Percentiles rank a stretch among this genome's conserved stretches.
phyloP scores from a whole-genome alignment of 2,888 invertebrate species.

The Salticus scenicus region DNA sequence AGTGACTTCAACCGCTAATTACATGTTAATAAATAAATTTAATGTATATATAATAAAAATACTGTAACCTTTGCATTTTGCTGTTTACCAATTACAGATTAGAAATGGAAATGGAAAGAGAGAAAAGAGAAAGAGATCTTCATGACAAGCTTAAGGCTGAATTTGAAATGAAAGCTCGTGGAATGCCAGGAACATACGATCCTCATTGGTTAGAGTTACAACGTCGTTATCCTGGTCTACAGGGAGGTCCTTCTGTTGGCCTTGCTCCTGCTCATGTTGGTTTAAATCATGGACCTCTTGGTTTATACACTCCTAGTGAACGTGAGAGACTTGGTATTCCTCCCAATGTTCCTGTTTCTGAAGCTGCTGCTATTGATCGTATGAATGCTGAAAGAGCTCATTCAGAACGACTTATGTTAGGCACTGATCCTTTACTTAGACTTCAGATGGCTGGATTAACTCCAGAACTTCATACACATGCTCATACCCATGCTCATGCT shows the following conservation, averaged over 20 bases:
- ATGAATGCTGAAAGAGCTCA: conserved; percentile 74
- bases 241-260: conserved; percentile 64
- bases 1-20: no score
- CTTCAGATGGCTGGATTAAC: conserved; percentile 93
- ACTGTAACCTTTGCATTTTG: no score
- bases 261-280: conserved; percentile 77
- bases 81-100: conserved; percentile 74
- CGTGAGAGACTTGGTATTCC: conserved; percentile 82
- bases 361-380: conserved; percentile 70
- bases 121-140: conserved; percentile 82
- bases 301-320: conserved; percentile 82
- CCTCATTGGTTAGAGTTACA: conserved; percentile 91
- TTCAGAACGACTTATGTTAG: conserved; percentile 87
- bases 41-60: no score
- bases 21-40: no score
- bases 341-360: conserved; percentile 72
- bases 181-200: conserved; percentile 77
- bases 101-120: conserved; percentile 82
- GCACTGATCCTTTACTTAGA: conserved; percentile 91
- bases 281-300: conserved; percentile 78
- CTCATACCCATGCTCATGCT: conserved; percentile 72
- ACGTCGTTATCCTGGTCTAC: conserved; percentile 74
- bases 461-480: conserved; percentile 74
- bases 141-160: conserved; percentile 91
- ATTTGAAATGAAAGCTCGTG: conserved; percentile 80